Conservation (phyloP, 2,797 vertebrate genomes). For the Myripristis jacobus region DNA sequence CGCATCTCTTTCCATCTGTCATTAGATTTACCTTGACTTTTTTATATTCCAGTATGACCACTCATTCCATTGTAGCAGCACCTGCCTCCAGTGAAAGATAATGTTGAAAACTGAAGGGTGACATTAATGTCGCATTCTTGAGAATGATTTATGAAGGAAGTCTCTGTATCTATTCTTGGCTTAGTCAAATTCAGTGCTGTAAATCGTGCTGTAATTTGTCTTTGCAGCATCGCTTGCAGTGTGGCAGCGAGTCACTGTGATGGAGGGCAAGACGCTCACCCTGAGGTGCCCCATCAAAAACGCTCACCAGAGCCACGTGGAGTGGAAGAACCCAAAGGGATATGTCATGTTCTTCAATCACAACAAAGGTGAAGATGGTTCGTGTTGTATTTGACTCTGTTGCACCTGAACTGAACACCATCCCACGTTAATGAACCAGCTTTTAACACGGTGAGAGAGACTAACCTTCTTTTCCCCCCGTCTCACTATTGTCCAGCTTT, state of each 20-base stretch:
- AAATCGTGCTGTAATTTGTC: neutral
- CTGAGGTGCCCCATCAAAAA: conserved; percentile 66
- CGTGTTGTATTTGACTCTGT: neutral
- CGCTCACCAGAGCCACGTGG: conserved; percentile 35
- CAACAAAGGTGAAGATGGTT: conserved; percentile 54
- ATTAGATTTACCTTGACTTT: neutral
- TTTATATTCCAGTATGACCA: neutral
- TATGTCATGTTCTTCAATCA: conserved; percentile 73
- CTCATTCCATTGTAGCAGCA: neutral
- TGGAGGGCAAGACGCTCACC: conserved; percentile 70
- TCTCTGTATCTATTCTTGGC: conserved; percentile 15
- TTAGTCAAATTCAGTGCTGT: neutral
- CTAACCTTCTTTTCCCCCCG: neutral
- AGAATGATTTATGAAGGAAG: conserved; percentile 8
- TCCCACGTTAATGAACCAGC: neutral
- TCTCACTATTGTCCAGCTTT: conserved; percentile 56
- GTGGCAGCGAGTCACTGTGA: conserved; percentile 57
- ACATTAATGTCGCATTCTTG: neutral
- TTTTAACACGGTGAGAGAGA: neutral
- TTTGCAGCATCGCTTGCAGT: conserved; percentile 63
- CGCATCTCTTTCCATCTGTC: neutral
- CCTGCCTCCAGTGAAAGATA: too few relatives aligned
- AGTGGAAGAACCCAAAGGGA: conserved; percentile 78
- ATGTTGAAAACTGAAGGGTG: too few relatives aligned
- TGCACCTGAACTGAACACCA: too few relatives aligned